Base-by-base conservation (phyloP, 2,113 vertebrate genomes). In the Geococcyx californianus region DNA sequence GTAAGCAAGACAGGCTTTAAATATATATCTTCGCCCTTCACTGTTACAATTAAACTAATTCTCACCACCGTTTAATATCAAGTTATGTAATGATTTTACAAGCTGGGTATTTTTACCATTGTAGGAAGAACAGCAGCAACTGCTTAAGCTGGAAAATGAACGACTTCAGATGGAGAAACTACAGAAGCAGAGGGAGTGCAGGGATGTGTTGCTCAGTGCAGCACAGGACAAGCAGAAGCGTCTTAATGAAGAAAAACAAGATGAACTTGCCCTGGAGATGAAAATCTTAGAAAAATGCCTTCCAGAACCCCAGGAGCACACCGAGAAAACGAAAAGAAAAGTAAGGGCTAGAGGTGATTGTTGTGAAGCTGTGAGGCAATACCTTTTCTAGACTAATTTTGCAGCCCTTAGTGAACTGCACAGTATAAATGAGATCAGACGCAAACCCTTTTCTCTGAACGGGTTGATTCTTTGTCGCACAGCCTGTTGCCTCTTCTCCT, bases 191-290 rank as follows among this genome's bases (percentile, higher is more conserved):
- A 93, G 90, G 77, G 93, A 92, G 55, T 72, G 91, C 7, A 97
- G 98, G 24, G 84, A 74, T 9, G 58, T 52, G 68, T 80, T 98
- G 94, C 97, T 99, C 28, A 94, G 87, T 5, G 97, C 98, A 18
- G 58, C 97, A 11, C 94, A 82, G 52, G 97, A 98, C 67, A 99
- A 98, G 96, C 97, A 95, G 92, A 97, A 96, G 34, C 97, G 84
- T 6, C 91, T 98, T 68, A 90, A 97, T 11, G 94, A 90, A 72
- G 98, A 98, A 85, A 97, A 98, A 87, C 97, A 98, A 92, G 96
- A 97, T 4, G 98, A 99, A 44, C 97, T 98, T 60, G 97, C 98
- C 8, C 68, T 98, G 69, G 98, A 99, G 75, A 97, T 98, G 97
- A 98, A 94, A 75, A 97, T 98, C 45, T 92, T 99, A 13, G 97